These are phyloP conservation scores for Bradypodion pumilum DNA, from an alignment of 2,797 vertebrate species.

Conservation along the genomic window DNA sequence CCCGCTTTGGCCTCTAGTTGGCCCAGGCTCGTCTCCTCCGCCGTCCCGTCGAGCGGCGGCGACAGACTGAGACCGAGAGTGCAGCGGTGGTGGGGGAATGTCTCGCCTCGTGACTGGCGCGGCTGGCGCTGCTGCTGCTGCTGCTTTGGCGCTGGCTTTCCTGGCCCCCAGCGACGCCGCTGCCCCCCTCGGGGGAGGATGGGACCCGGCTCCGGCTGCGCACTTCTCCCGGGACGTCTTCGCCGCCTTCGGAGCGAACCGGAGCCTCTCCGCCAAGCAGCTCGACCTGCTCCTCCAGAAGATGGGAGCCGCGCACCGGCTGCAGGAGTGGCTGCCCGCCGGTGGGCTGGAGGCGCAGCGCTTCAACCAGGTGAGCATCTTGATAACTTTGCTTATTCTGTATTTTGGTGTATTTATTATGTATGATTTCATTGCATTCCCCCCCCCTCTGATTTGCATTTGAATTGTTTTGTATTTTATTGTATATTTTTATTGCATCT, in stretches of 20 bases:
- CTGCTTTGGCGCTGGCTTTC: slow-evolving; percentile 6
- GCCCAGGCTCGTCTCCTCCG: too few species aligned
- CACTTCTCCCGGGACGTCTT: slow-evolving; percentile 73
- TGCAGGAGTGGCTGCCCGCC: slow-evolving; percentile 15
- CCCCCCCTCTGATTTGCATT: too few species aligned
- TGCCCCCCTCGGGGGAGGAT: background rate
- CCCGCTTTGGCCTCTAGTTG: background rate
- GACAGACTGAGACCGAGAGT: too few species aligned
- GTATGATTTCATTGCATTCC: background rate
- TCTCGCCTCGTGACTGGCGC: background rate
- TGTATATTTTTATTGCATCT: too few species aligned
- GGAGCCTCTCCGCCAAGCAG: slow-evolving; percentile 66
- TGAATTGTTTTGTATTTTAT: too few species aligned
- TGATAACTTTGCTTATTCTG: too few species aligned
- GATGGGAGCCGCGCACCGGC: slow-evolving; percentile 57
- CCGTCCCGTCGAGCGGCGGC: too few species aligned
- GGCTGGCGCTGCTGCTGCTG: background rate
- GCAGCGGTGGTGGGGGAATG: background rate
- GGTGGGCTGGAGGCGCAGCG: slow-evolving; percentile 51
- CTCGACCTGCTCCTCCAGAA: slow-evolving; percentile 58
- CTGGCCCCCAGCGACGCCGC: background rate
- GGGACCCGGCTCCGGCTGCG: background rate
- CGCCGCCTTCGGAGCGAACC: slow-evolving; percentile 68
- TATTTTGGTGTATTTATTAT: too few species aligned
- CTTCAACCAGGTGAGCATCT: slow-evolving; percentile 73